Evolutionary conservation across 2,797 vertebrate species (phyloP).

Genomic region (Coluber constrictor): DNA sequence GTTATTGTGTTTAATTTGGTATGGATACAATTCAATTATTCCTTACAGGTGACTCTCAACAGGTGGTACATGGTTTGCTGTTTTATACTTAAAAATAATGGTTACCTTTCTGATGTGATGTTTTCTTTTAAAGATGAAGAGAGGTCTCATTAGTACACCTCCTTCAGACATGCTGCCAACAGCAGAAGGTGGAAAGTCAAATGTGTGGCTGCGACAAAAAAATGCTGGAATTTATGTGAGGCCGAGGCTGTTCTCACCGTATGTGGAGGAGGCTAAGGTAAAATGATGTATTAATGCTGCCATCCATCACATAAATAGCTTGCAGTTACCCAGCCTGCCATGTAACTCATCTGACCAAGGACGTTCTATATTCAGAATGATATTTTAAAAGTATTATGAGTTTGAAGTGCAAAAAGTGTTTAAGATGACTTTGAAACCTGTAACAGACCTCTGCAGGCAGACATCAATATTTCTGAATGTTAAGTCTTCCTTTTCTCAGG

Average conservation of each 20-base stretch:
- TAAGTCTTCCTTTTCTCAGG: neutral
- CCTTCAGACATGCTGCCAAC: slow-evolving; percentile 97
- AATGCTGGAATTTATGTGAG: slow-evolving; percentile 94
- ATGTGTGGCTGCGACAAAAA: slow-evolving; percentile 94
- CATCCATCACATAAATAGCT: neutral
- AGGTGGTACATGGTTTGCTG: slow-evolving; percentile 37
- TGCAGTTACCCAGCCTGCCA: neutral
- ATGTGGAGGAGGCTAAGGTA: slow-evolving; percentile 99
- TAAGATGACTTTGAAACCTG: slow-evolving; percentile 51
- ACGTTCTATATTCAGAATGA: slow-evolving; percentile 45
- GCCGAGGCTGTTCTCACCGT: slow-evolving; percentile 93
- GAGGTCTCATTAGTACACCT: slow-evolving; percentile 96
- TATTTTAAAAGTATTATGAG: slow-evolving; percentile 46
- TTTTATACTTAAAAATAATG: neutral
- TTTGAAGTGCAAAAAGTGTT: slow-evolving; percentile 60
- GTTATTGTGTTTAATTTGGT: neutral
- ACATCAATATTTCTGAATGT: neutral
- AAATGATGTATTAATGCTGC: neutral
- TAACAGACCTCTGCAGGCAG: neutral
- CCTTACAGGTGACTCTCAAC: neutral
- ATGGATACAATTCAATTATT: neutral
- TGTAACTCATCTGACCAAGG: neutral
- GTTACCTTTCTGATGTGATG: neutral
- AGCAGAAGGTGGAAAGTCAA: slow-evolving; percentile 92
- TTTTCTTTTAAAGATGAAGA: slow-evolving; percentile 83